Evolutionary conservation across 1,140 invertebrate genomes (phyloP).

Genomic region (Sycophila sp.): DNA sequence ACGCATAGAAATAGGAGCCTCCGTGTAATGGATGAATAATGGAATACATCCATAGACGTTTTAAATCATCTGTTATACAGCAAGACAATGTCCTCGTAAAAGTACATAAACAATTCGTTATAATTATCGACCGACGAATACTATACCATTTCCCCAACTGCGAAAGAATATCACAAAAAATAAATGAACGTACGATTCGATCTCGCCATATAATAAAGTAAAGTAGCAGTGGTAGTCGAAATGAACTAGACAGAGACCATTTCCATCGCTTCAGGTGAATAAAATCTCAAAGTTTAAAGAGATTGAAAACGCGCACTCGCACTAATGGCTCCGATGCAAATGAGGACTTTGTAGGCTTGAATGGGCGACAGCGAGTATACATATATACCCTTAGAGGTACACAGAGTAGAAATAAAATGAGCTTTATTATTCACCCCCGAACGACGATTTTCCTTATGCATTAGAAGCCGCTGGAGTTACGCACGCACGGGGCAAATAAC

Average conservation of each 20-base stretch:
- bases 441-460: neutral
- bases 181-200: too few relatives aligned
- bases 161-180: too few relatives aligned
- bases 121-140: too few relatives aligned
- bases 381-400: too few relatives aligned
- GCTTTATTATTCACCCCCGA: neutral
- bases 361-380: too few relatives aligned
- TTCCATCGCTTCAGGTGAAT: too few relatives aligned
- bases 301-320: constrained; percentile 23
- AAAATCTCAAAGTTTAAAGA: constrained; percentile 24
- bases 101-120: too few relatives aligned
- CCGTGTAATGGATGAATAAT: constrained; percentile 7
- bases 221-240: too few relatives aligned
- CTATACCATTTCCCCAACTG: too few relatives aligned
- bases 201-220: too few relatives aligned
- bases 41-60: neutral
- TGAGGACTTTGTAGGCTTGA: constrained; percentile 11
- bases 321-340: constrained; percentile 25
- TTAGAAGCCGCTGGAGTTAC: neutral
- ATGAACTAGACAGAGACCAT: too few relatives aligned
- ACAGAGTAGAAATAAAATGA: constrained; percentile 8
- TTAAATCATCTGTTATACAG: neutral
- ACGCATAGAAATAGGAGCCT: constrained; percentile 2
- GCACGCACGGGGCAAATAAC: neutral
- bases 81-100: too few relatives aligned